phyloP scores from a whole-genome alignment of 2,113 vertebrate genomes.

The Corydoras sp. region DNA sequence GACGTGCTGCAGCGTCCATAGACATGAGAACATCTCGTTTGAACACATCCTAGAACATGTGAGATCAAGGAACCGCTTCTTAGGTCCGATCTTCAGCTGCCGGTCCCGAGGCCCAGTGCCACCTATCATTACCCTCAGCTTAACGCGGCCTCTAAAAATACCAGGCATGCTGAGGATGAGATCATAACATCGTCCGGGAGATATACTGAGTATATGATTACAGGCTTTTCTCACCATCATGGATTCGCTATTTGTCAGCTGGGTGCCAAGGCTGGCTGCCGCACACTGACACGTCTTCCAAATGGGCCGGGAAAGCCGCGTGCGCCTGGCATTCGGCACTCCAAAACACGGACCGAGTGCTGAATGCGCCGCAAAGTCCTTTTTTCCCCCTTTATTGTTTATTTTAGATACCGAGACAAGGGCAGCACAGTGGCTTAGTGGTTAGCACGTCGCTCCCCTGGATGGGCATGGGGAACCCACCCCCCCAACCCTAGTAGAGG shows the following conservation, averaged over 20 bases:
- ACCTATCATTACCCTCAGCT: constrained; percentile 56
- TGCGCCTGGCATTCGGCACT: not conserved
- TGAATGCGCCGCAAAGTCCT: constrained; percentile 3
- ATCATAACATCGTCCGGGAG: constrained; percentile 52
- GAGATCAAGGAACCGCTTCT: no score
- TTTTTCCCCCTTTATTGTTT: not conserved
- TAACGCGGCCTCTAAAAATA: constrained; percentile 59
- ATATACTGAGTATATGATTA: constrained; percentile 56
- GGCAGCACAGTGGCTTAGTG: not conserved
- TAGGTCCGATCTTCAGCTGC: constrained; percentile 37
- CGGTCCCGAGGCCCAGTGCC: constrained; percentile 41
- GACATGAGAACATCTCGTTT: no score
- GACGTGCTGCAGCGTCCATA: not conserved
- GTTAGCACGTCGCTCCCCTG: no score
- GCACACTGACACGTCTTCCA: constrained; percentile 27
- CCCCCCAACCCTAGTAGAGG: no score
- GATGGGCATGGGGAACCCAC: no score
- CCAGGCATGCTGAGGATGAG: constrained; percentile 49
- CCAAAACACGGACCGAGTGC: constrained; percentile 3
- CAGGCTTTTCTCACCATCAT: constrained; percentile 60
- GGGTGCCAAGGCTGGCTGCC: constrained; percentile 54
- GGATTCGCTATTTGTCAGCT: constrained; percentile 63
- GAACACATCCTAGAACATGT: no score
- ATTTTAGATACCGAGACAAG: not conserved
- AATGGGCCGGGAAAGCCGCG: constrained; percentile 9